Conservation (phyloP, 2,888 invertebrate genomes). For the Alitta virens region DNA sequence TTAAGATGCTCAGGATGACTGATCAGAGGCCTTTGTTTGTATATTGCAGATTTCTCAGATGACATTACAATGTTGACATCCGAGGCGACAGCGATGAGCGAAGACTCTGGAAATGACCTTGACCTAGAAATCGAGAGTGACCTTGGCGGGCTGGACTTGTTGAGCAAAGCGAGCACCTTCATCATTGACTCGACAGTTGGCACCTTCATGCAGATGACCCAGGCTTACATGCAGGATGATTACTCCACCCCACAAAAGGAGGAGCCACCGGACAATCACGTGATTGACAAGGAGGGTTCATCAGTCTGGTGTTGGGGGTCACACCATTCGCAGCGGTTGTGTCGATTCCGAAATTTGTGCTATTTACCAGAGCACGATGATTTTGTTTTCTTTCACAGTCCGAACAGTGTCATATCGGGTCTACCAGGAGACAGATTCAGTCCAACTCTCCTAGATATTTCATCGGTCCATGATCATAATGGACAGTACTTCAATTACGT, state of each 20-base stretch:
- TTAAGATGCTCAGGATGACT: too few relatives aligned
- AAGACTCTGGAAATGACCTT: not conserved
- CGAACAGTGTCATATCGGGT: constrained; percentile 46
- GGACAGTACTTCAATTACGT: constrained; percentile 45
- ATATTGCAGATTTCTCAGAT: too few relatives aligned
- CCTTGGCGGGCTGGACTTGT: not conserved
- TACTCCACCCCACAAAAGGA: not conserved
- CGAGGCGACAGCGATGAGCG: not conserved
- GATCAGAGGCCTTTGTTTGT: too few relatives aligned
- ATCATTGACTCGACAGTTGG: not conserved
- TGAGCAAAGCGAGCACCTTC: not conserved
- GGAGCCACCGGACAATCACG: constrained; percentile 1
- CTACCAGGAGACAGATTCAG: constrained; percentile 37
- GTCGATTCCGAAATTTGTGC: constrained; percentile 57
- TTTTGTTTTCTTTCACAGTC: constrained; percentile 53
- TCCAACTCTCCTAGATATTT: constrained; percentile 47
- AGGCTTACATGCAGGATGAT: not conserved
- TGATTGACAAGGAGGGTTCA: constrained; percentile 10
- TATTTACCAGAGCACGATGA: constrained; percentile 47
- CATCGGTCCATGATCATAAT: constrained; percentile 57
- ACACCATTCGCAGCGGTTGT: constrained; percentile 39
- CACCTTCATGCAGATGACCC: not conserved
- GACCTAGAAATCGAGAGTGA: not conserved
- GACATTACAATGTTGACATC: not conserved
- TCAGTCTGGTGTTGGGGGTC: constrained; percentile 43